Conservation (phyloP, 2,888 invertebrate species). For the Limnephilus lunatus region DNA sequence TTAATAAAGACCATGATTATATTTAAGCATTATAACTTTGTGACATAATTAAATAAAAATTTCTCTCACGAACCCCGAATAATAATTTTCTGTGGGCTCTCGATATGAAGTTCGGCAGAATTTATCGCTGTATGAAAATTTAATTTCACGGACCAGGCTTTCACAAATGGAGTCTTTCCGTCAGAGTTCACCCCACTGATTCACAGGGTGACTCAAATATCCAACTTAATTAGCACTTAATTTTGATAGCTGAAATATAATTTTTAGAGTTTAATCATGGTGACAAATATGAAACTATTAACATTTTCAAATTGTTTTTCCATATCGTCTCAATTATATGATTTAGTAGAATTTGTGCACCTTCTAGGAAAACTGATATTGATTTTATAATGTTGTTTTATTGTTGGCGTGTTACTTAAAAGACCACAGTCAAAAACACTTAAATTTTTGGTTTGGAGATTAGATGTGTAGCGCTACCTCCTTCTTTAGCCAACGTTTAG, state of each 20-base stretch:
- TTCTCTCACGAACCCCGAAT: not conserved
- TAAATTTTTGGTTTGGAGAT: too few species aligned
- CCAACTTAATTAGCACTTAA: not conserved
- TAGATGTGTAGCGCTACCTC: too few species aligned
- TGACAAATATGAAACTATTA: too few species aligned
- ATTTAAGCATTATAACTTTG: not conserved
- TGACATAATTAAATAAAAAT: not conserved
- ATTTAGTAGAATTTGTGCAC: too few species aligned
- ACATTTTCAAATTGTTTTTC: too few species aligned
- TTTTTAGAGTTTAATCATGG: too few species aligned
- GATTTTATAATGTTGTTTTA: too few species aligned
- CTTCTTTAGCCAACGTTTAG: too few species aligned
- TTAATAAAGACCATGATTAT: not conserved
- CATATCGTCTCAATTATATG: too few species aligned
- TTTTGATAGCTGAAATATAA: not conserved
- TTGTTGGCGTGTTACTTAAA: too few species aligned
- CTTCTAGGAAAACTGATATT: too few species aligned
- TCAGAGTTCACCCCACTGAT: slow-evolving; percentile 66
- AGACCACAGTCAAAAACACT: too few species aligned
- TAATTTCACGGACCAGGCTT: slow-evolving; percentile 78
- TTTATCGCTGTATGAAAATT: slow-evolving; percentile 68
- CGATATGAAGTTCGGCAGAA: slow-evolving; percentile 55
- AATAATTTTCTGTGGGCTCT: not conserved
- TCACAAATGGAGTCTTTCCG: slow-evolving; percentile 78
- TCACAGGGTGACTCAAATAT: slow-evolving; percentile 21